phyloP scores from a whole-genome alignment of 2,113 vertebrate species.

The Corythaeola cristata region DNA sequence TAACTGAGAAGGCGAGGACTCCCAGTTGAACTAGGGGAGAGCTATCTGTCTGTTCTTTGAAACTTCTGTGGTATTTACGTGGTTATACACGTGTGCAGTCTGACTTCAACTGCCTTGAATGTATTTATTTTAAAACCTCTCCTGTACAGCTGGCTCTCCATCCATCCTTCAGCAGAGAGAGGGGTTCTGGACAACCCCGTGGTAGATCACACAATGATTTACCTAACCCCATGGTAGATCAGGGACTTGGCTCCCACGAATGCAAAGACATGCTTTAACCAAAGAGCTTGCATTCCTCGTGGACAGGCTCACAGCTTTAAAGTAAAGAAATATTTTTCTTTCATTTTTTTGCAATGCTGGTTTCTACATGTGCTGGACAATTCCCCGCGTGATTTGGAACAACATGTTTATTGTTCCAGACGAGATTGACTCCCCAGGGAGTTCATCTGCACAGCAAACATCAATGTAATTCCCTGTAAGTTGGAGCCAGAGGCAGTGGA shows the following conservation, averaged over 20 bases:
- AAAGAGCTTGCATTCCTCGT: neutral
- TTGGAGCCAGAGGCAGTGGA: neutral
- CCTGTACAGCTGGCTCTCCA: neutral
- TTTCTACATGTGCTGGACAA: neutral
- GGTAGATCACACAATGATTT: neutral
- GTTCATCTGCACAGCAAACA: neutral
- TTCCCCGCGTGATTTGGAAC: neutral
- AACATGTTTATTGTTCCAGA: neutral
- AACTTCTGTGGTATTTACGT: neutral
- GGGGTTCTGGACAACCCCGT: rapidly evolving
- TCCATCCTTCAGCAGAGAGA: neutral
- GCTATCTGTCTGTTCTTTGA: neutral
- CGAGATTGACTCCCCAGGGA: neutral
- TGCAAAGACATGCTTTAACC: neutral
- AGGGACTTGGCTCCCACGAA: neutral
- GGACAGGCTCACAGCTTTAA: neutral
- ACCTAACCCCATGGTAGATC: neutral
- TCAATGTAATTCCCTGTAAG: rapidly evolving
- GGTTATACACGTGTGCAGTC: rapidly evolving
- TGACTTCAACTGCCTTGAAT: neutral
- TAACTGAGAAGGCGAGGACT: neutral
- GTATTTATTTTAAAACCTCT: neutral
- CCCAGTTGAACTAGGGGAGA: neutral
- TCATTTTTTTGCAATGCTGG: neutral
- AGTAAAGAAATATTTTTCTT: rapidly evolving